A percentile compares a stretch with the other conserved stretches of the same genome.
phyloP scores from a whole-genome alignment of 2,888 invertebrate species.

The Drosophila ustulata region DNA sequence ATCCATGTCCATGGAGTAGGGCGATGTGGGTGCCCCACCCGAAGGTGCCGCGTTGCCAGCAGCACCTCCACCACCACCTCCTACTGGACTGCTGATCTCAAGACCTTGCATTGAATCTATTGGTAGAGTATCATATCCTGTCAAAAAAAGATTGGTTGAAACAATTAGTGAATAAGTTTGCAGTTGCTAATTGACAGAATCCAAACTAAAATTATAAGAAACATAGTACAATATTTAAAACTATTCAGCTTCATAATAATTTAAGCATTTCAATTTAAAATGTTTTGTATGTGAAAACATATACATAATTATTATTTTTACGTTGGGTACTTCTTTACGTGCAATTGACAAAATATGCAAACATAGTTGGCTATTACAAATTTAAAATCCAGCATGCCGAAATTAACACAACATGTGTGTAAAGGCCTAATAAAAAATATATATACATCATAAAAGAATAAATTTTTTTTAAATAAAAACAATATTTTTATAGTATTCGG shows the following conservation, averaged over 20 bases:
- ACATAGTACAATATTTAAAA: not conserved
- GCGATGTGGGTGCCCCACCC: slow-evolving; percentile 85
- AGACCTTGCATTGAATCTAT: slow-evolving; percentile 98
- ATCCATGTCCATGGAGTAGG: slow-evolving; percentile 96
- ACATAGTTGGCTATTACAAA: too few species aligned
- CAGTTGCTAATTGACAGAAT: not conserved
- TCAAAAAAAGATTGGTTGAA: slow-evolving; percentile 42
- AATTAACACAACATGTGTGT: too few species aligned
- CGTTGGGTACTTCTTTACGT: not conserved
- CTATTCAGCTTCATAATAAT: not conserved
- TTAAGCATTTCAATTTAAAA: not conserved
- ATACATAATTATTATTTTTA: too few species aligned
- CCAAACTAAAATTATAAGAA: not conserved
- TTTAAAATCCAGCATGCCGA: too few species aligned
- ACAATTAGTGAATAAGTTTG: not conserved
- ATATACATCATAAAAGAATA: too few species aligned
- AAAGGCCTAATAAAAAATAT: too few species aligned
- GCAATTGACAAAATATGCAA: not conserved
- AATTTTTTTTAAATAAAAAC: too few species aligned
- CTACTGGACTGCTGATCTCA: slow-evolving; percentile 90
- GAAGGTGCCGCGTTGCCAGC: slow-evolving; percentile 73
- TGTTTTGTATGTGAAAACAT: not conserved
- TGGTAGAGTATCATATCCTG: slow-evolving; percentile 99
- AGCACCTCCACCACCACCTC: slow-evolving; percentile 69
- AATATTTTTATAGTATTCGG: not conserved